Evolutionary conservation across 2,888 invertebrate genomes (phyloP), one percentile per base, ranked within the genome.

Genomic region (Eurois occulta): DNA sequence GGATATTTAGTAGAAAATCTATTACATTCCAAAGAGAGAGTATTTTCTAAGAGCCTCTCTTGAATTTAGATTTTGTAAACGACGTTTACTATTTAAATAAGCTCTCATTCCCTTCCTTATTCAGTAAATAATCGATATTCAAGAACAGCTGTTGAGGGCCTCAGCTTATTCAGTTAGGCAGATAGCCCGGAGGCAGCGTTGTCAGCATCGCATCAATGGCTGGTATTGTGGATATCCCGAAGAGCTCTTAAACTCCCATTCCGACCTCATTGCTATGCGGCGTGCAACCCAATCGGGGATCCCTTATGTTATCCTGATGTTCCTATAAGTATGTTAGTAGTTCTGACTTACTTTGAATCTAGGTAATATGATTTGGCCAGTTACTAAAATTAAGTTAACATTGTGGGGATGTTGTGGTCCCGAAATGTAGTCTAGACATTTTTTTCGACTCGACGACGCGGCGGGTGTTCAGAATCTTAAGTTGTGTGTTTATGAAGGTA

Each of bases 211-310:
- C 84, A 79, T 86, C 89, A 86, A 88, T 80, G 77, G 75, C 55
- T 75, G 83, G 82, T 84, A 88, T 89, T 91, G 91, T 89, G 82
- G 83, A 76, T 83, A 80, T 81, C 78, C 79, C 86, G 75, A 76
- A 90, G 90, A 75, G 81, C 82, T 78, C 79, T 86, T 74, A 76
- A 86, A 79, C 75, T 74, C 71, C 72, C 80, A 71, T 81, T 82
- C 69, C 65, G 81, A 75, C 78, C 88, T 91, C 91, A 91, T 90
- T 92, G 87, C 82, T 87, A 92, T 91, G 91, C 91, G 83, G 88
- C 80, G 76, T 78, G 87, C 86, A 81, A 86, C 82, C 85, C 86
- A 86, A 90, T 87, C 89, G 75, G 72, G 55, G 79, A 67, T 84
- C 82, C 84, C 75, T 87, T 88, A 81, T 85, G 83, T 80, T 78